Base-by-base conservation (phyloP, 35 echinoderm and acorn worm genomes). In the Lytechinus pictus region DNA sequence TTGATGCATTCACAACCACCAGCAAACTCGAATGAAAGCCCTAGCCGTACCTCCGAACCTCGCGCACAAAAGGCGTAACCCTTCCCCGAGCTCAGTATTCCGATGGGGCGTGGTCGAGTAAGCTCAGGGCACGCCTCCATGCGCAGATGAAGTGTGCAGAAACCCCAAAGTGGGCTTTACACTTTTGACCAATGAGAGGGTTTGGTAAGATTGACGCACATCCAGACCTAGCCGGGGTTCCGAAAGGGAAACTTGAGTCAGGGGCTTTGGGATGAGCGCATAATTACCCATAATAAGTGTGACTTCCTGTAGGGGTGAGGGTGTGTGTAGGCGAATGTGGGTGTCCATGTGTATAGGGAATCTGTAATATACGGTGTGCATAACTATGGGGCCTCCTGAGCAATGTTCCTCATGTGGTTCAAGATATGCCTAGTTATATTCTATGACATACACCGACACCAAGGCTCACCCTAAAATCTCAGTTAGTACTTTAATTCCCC, bases 191-290 rank as follows among this genome's bases (percentile, higher is more conserved):
- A 93, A 93, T 93, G 54, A 93, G 92, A 57, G 55, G 27, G 21
- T 53, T 27, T 57, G 92, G 53, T 54, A 13, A 6, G 55, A 54
- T 57, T 93, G 92, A 93, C 92, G 92, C 92, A 93, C 92, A 57
- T 93, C 92, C 92, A 93, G 92, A 24, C 53, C 92, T 57, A 27
- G 29, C 27, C 52, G 88, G 88, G 88, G 88, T 54, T 90, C 88
- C 88, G 88, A 44, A 90, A 90, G 88, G 88, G 52, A 90, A 90
- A 54, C 88, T 21, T 90, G 88, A 90, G 88, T 90, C 88, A 90
- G 88, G 88, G 88, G 88, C 88, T 90, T 90, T 90, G 88, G 88
- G 88, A 27, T 90, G 88, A 90, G 88, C 88, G 28, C 52, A 54
- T 90, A 90, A 90, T 90, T 52, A 90, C 88, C 88, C 88, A 6